phyloP scores from a whole-genome alignment of 2,797 vertebrate species.

The Sylvia borin region DNA sequence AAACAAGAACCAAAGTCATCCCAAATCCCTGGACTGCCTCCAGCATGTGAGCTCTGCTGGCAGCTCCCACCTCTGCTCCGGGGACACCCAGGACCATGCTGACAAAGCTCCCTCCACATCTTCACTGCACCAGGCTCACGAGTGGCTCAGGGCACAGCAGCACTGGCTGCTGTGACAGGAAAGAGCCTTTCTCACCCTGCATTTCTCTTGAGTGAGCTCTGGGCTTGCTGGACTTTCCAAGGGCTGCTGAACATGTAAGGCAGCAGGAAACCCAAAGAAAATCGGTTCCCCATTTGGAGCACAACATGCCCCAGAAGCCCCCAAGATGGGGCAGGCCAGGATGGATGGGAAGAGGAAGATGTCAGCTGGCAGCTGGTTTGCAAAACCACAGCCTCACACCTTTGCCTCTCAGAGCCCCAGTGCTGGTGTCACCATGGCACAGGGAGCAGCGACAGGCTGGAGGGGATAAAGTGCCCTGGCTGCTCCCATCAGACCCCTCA shows the following conservation, averaged over 20 bases:
- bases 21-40: fast-evolving
- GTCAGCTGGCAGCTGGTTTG: background rate
- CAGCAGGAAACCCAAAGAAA: conserved; percentile 33
- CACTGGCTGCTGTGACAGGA: background rate
- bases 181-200: background rate
- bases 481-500: background rate
- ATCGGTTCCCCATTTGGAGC: conserved; percentile 45
- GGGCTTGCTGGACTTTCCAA: conserved; percentile 21
- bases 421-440: fast-evolving
- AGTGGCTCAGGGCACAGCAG: background rate
- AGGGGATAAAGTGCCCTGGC: background rate
- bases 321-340: background rate
- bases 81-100: background rate
- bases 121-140: fast-evolving
- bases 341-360: conserved; percentile 20
- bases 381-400: conserved; percentile 19
- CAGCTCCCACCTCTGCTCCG: background rate
- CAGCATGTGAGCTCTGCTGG: background rate
- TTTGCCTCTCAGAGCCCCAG: background rate
- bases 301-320: background rate
- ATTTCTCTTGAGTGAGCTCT: background rate
- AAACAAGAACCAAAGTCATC: background rate
- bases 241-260: background rate
- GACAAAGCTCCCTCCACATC: background rate
- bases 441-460: background rate